Conservation (phyloP, 1,140 invertebrate species). For the Cyphomyrmex costatus region DNA sequence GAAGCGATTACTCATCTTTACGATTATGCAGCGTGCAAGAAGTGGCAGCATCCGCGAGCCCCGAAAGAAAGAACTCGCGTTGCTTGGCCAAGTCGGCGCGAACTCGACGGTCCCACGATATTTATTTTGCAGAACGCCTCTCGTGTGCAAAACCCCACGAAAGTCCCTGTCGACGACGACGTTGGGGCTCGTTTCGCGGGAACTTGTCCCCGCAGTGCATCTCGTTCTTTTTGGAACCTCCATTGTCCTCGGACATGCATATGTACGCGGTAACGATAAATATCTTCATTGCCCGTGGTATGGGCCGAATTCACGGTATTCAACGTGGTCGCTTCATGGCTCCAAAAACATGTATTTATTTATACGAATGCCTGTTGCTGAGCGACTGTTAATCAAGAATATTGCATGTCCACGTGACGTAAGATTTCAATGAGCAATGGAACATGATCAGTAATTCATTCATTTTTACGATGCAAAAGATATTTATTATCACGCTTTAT, state of each 20-base stretch:
- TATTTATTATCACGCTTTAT: background rate
- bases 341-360: constrained; percentile 34
- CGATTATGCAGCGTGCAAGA: constrained; percentile 56
- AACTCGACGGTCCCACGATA: constrained; percentile 27
- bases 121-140: constrained; percentile 54
- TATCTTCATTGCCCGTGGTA: constrained; percentile 49
- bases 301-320: background rate
- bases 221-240: constrained; percentile 23
- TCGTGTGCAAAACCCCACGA: constrained; percentile 35
- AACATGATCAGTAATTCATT: background rate
- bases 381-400: constrained; percentile 14
- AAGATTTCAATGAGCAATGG: background rate
- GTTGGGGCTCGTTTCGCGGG: constrained; percentile 14
- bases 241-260: constrained; percentile 50
- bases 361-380: constrained; percentile 16
- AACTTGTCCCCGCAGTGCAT: constrained; percentile 14
- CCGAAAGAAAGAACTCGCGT: constrained; percentile 53
- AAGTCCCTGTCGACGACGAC: constrained; percentile 34
- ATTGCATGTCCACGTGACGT: background rate
- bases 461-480: background rate
- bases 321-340: background rate
- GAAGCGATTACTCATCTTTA: constrained; percentile 68
- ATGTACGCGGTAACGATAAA: constrained; percentile 35
- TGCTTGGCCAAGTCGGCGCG: background rate
- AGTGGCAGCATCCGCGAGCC: constrained; percentile 53